Percentiles rank a stretch among this genome's conserved stretches.
Evolutionary conservation across 2,797 vertebrate genomes (phyloP).

Genomic region (Poecilia gillii): DNA sequence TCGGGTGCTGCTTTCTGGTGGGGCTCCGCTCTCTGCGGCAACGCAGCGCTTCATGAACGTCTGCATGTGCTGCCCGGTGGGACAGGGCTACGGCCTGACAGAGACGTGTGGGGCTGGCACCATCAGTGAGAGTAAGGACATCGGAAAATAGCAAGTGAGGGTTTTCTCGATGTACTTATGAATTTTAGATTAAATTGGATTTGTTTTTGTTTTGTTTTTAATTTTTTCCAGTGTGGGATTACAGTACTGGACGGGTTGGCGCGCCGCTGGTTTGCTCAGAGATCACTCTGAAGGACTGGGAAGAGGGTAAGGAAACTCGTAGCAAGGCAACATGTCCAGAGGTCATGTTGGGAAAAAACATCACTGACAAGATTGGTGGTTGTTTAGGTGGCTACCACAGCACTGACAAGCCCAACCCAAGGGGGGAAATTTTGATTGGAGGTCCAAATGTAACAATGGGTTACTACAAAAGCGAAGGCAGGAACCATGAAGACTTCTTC

Average conservation of each 20-base stretch:
- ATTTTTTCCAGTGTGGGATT: conserved; percentile 89
- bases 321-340: not conserved
- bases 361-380: not conserved
- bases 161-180: not conserved
- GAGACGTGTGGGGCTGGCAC: conserved; percentile 94
- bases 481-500: conserved; percentile 88
- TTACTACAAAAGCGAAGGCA: conserved; percentile 92
- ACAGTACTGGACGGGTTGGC: conserved; percentile 94
- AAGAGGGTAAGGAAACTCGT: conserved; percentile 86
- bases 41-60: conserved; percentile 99
- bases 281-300: conserved; percentile 93
- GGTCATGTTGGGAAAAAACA: not conserved
- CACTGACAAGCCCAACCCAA: conserved; percentile 91
- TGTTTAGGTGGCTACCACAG: conserved; percentile 91
- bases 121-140: conserved; percentile 87
- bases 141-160: not conserved
- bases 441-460: conserved; percentile 95
- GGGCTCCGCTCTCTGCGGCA: conserved; percentile 92
- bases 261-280: conserved; percentile 95
- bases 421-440: conserved; percentile 94
- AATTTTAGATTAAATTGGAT: not conserved
- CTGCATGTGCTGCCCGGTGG: conserved; percentile 97
- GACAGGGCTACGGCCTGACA: conserved; percentile 97
- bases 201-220: not conserved
- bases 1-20: conserved; percentile 91